These are phyloP conservation scores for Bruchidius siliquastri DNA, from an alignment of 2,888 invertebrate genomes.

Conservation along the genomic window DNA sequence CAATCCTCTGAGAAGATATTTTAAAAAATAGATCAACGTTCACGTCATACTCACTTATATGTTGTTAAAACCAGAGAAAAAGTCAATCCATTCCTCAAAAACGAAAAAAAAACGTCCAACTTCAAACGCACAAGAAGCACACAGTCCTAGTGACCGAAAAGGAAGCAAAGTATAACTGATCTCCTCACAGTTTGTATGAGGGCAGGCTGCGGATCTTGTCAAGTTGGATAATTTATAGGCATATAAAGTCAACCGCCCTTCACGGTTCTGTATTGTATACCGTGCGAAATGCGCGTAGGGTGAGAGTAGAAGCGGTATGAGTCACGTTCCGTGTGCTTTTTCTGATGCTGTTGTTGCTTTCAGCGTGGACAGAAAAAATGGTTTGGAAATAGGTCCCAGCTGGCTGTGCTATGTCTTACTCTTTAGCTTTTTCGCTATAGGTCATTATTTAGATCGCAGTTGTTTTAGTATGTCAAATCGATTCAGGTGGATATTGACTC, in stretches of 20 bases:
- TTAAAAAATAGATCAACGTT: too few relatives aligned
- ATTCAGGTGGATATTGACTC: too few relatives aligned
- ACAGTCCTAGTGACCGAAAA: background rate
- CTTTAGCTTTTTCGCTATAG: too few relatives aligned
- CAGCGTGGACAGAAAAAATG: background rate
- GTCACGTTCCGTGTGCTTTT: background rate
- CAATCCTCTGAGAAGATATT: too few relatives aligned
- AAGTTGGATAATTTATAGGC: slow-evolving; percentile 53
- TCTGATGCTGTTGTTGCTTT: background rate
- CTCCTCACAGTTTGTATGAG: background rate
- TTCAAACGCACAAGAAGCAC: background rate
- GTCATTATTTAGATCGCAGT: too few relatives aligned
- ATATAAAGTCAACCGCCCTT: slow-evolving; percentile 38
- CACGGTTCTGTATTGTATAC: slow-evolving; percentile 24
- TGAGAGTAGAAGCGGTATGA: slow-evolving; percentile 6
- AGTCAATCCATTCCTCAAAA: background rate
- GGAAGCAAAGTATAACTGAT: background rate
- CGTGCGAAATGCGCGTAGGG: slow-evolving; percentile 19
- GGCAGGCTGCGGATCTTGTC: slow-evolving; percentile 40
- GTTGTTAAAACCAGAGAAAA: too few relatives aligned
- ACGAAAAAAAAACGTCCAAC: background rate
- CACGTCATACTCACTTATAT: too few relatives aligned
- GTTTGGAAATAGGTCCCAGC: background rate
- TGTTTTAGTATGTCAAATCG: too few relatives aligned
- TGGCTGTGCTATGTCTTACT: background rate